Evolutionary conservation across 2,113 vertebrate genomes (phyloP).

Genomic region (Xiphias gladius): DNA sequence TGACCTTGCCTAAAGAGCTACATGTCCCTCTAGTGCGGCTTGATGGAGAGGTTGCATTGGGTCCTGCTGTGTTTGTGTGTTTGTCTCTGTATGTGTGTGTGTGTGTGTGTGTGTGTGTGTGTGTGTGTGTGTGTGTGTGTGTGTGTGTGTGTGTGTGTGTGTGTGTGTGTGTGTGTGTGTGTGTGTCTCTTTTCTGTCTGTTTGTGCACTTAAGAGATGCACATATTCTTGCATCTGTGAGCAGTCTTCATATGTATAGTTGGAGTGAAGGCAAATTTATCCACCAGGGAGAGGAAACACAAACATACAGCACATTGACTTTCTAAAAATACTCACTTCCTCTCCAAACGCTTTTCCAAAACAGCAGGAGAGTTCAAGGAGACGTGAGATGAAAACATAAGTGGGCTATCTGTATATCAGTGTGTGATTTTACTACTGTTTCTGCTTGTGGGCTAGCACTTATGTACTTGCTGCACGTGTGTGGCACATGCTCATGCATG

Average conservation of each 20-base stretch:
- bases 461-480: slow-evolving; percentile 1
- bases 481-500: neutral
- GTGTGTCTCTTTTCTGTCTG: slow-evolving; percentile 22
- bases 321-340: slow-evolving; percentile 70
- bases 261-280: slow-evolving; percentile 56
- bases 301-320: slow-evolving; percentile 54
- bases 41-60: slow-evolving; percentile 61
- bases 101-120: neutral
- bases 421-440: slow-evolving; percentile 35
- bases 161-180: neutral
- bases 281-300: slow-evolving; percentile 60
- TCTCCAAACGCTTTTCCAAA: slow-evolving; percentile 51
- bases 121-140: slow-evolving; percentile 1
- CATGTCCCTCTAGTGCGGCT: slow-evolving; percentile 60
- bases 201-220: slow-evolving; percentile 49
- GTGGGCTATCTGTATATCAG: slow-evolving; percentile 21
- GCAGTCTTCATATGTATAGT: slow-evolving; percentile 56
- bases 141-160: slow-evolving; percentile 26
- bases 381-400: slow-evolving; percentile 68
- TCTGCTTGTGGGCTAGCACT: slow-evolving; percentile 1
- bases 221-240: slow-evolving; percentile 57
- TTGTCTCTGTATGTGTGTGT: neutral
- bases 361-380: slow-evolving; percentile 60
- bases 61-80: slow-evolving; percentile 50
- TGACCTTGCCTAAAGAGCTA: slow-evolving; percentile 79